Percentiles rank a stretch among this genome's conserved stretches.
Evolutionary conservation across 2,888 invertebrate species (phyloP).

Genomic region (Anarsia innoxiella): DNA sequence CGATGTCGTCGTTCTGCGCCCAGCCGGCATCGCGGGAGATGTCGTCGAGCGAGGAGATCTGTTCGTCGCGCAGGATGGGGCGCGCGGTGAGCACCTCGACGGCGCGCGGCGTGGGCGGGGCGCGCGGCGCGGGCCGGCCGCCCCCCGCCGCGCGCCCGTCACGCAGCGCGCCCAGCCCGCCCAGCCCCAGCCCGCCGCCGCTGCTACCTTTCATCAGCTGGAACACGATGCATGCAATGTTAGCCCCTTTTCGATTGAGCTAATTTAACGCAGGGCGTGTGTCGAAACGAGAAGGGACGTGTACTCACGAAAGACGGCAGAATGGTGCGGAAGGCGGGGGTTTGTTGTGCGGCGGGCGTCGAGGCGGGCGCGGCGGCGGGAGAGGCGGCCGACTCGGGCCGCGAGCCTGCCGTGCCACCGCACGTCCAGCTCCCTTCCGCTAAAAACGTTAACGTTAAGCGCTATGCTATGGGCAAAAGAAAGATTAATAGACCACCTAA

Average conservation of each 20-base stretch:
- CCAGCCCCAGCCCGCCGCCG: constrained; percentile 63
- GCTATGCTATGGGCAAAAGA: too few species aligned
- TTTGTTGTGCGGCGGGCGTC: constrained; percentile 73
- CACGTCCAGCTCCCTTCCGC: constrained; percentile 93
- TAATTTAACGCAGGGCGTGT: too few species aligned
- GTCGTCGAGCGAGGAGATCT: constrained; percentile 93
- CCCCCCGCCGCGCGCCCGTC: constrained; percentile 27
- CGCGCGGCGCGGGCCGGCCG: constrained; percentile 33
- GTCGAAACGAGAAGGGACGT: too few species aligned
- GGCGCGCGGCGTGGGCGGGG: constrained; percentile 62
- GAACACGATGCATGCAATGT: too few species aligned
- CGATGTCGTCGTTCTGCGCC: constrained; percentile 94
- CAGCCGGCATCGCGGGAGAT: constrained; percentile 92
- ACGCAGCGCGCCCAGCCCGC: constrained; percentile 54
- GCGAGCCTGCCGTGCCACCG: constrained; percentile 81
- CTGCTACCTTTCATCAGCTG: constrained; percentile 70
- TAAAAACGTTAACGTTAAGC: too few species aligned
- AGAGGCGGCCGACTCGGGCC: constrained; percentile 72
- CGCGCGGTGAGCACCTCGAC: constrained; percentile 81
- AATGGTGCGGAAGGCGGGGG: constrained; percentile 82
- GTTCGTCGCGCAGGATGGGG: constrained; percentile 95
- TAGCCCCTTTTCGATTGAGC: too few species aligned
- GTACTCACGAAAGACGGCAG: constrained; percentile 86
- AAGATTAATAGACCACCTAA: too few species aligned
- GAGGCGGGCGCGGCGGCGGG: constrained; percentile 69